phyloP scores from a whole-genome alignment of 2,888 invertebrate species.

The Ectemnius continuus region DNA sequence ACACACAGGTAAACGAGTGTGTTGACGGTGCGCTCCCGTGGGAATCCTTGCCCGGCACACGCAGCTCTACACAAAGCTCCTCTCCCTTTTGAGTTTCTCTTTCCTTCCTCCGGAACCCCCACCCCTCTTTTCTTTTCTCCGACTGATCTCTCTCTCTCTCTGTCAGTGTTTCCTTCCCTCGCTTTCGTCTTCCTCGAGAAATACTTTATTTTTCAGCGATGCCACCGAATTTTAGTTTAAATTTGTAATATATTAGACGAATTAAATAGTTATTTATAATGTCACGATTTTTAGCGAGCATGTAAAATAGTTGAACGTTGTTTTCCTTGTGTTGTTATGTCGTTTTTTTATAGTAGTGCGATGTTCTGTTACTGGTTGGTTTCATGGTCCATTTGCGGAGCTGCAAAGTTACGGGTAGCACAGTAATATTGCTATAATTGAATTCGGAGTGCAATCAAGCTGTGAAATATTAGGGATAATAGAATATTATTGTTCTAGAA shows the following conservation, averaged over 20 bases:
- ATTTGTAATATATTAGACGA: neutral
- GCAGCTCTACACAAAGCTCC: slow-evolving; percentile 65
- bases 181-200: neutral
- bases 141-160: slow-evolving; percentile 7
- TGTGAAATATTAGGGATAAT: too few species aligned
- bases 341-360: too few species aligned
- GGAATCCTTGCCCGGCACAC: slow-evolving; percentile 64
- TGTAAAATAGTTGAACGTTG: too few species aligned
- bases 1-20: neutral
- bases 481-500: too few species aligned
- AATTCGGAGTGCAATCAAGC: too few species aligned
- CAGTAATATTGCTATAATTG: too few species aligned
- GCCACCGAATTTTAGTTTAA: neutral
- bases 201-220: slow-evolving; percentile 2
- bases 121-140: neutral
- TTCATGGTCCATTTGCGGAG: too few species aligned
- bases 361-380: too few species aligned
- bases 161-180: neutral
- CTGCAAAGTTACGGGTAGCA: too few species aligned
- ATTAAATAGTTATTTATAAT: neutral
- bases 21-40: slow-evolving; percentile 67
- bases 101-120: slow-evolving; percentile 2
- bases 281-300: too few species aligned
- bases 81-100: slow-evolving; percentile 27
- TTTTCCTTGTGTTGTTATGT: too few species aligned